Evolutionary conservation across 64 coral and sea anemone species (phyloP).

Genomic region (Porites australiensis): DNA sequence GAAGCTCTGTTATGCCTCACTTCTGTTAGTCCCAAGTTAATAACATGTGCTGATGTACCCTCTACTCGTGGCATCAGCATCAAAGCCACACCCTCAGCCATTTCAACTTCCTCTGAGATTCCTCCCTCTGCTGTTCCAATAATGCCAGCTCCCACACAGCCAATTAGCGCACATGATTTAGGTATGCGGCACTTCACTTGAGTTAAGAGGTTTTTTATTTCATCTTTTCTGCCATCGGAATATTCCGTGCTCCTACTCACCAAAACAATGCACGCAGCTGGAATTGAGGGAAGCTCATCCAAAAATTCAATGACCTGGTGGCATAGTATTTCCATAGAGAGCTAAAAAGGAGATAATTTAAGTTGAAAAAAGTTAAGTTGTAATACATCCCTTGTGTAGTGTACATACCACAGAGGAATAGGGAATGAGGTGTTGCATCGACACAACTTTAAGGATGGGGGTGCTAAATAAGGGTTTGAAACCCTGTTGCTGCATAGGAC

Average conservation of each 20-base stretch:
- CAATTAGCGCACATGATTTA: constrained; percentile 70
- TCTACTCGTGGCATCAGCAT: constrained; percentile 89
- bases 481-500: too few species aligned
- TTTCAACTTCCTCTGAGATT: constrained; percentile 77
- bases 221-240: constrained; percentile 80
- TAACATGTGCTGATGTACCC: constrained; percentile 65
- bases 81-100: constrained; percentile 82
- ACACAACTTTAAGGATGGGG: neutral
- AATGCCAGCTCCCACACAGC: constrained; percentile 80
- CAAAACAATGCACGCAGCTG: constrained; percentile 83
- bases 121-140: constrained; percentile 79
- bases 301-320: constrained; percentile 67
- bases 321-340: constrained; percentile 87
- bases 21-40: constrained; percentile 89
- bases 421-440: neutral
- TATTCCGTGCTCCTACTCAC: constrained; percentile 79
- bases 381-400: too few species aligned
- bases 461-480: too few species aligned
- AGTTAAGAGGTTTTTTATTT: constrained; percentile 77
- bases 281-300: constrained; percentile 75
- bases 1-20: constrained; percentile 86
- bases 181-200: constrained; percentile 69
- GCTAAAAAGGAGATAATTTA: constrained; percentile 34
- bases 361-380: too few species aligned
- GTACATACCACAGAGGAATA: too few species aligned